Evolutionary conservation across 1,140 invertebrate genomes (phyloP).

Genomic region (Lucilia cuprina): DNA sequence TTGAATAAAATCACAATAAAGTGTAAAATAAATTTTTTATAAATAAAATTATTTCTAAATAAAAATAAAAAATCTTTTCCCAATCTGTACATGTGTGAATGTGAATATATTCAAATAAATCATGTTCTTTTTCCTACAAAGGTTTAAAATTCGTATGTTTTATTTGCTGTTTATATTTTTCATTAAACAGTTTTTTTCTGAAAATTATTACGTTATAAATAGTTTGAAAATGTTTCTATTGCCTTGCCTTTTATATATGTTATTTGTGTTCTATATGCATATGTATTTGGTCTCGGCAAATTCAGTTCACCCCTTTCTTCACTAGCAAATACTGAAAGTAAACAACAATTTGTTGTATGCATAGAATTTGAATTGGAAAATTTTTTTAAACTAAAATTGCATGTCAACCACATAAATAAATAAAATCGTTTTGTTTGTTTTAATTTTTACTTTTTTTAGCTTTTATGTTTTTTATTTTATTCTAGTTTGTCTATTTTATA

Average conservation of each 20-base stretch:
- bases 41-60: too few species aligned
- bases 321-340: not conserved
- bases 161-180: not conserved
- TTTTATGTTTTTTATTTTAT: not conserved
- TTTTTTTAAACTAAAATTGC: not conserved
- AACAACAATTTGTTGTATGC: not conserved
- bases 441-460: not conserved
- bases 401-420: constrained; percentile 16
- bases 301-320: not conserved
- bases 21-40: too few species aligned
- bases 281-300: not conserved
- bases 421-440: not conserved
- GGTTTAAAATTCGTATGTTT: not conserved
- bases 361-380: not conserved
- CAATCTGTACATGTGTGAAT: too few species aligned
- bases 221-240: not conserved
- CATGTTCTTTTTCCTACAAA: too few species aligned
- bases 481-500: not conserved
- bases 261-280: not conserved
- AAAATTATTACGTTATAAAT: not conserved
- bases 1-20: too few species aligned
- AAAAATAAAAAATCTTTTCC: too few species aligned
- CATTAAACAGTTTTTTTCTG: not conserved
- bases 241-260: not conserved
- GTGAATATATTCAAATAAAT: too few species aligned